A percentile compares a stretch with the other conserved stretches of the same genome.
Evolutionary conservation across 1,140 invertebrate genomes (phyloP).

Genomic region (Aphelinus atriplicis): DNA sequence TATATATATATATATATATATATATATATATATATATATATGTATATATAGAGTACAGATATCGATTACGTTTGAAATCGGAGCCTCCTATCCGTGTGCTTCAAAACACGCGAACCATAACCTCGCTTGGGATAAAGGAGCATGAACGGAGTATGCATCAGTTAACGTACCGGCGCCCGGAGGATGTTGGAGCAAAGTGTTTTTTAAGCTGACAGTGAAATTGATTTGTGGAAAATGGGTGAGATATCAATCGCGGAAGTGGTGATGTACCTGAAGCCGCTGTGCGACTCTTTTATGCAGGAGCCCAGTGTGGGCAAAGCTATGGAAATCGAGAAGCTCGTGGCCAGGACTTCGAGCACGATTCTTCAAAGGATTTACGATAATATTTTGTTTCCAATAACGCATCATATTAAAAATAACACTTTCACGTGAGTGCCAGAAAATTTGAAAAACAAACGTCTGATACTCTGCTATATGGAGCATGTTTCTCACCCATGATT

Average conservation of each 20-base stretch:
- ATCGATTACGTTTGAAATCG: too few relatives aligned
- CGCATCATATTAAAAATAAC: slow-evolving; percentile 62
- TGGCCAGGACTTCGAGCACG: slow-evolving; percentile 56
- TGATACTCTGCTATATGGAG: slow-evolving; percentile 54
- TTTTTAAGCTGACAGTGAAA: too few relatives aligned
- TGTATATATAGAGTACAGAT: too few relatives aligned
- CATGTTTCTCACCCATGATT: slow-evolving; percentile 29
- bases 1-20: too few relatives aligned
- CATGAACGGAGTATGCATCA: too few relatives aligned
- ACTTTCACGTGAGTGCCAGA: slow-evolving; percentile 57
- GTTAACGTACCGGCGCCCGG: too few relatives aligned
- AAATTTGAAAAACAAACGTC: neutral
- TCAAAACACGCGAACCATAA: too few relatives aligned
- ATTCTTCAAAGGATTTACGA: slow-evolving; percentile 65
- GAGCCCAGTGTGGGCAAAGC: slow-evolving; percentile 59
- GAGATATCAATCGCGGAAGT: slow-evolving; percentile 19
- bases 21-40: too few relatives aligned
- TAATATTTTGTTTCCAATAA: slow-evolving; percentile 67
- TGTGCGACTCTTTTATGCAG: slow-evolving; percentile 65
- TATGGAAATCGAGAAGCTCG: slow-evolving; percentile 47
- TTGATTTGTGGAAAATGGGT: slow-evolving; percentile 11
- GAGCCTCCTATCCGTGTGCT: too few relatives aligned
- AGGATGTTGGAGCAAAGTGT: too few relatives aligned
- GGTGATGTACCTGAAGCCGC: slow-evolving; percentile 64
- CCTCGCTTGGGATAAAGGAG: too few relatives aligned